phyloP scores from a whole-genome alignment of 2,888 invertebrate species.

The Xiphydria camelus region DNA sequence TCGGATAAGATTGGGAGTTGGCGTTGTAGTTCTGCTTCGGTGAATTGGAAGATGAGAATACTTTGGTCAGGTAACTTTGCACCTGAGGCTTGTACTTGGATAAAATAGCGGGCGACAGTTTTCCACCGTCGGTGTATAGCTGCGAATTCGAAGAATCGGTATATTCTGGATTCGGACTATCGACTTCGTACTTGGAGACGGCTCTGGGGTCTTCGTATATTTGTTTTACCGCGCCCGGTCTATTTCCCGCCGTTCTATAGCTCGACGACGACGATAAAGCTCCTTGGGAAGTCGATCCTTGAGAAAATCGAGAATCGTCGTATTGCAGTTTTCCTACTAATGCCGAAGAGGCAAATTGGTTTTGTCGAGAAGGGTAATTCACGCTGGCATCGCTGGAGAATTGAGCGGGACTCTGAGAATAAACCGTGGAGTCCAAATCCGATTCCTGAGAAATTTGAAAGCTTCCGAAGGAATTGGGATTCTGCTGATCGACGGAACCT shows the following conservation, averaged over 20 bases:
- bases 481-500: slow-evolving; percentile 13
- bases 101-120: slow-evolving; percentile 23
- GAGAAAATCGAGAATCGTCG: not conserved
- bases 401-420: slow-evolving; percentile 49
- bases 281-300: no score
- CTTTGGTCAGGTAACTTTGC: slow-evolving; percentile 38
- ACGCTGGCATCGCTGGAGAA: slow-evolving; percentile 41
- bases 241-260: not conserved
- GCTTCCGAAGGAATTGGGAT: slow-evolving; percentile 2
- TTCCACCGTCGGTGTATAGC: slow-evolving; percentile 26
- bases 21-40: slow-evolving; percentile 21
- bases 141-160: slow-evolving; percentile 16
- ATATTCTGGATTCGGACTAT: slow-evolving; percentile 45
- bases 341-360: slow-evolving; percentile 36
- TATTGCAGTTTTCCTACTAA: slow-evolving; percentile 8
- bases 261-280: not conserved
- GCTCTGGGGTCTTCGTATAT: not conserved
- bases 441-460: not conserved
- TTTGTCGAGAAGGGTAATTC: slow-evolving; percentile 18
- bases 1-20: slow-evolving; percentile 23
- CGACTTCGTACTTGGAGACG: slow-evolving; percentile 38
- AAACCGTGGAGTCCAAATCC: slow-evolving; percentile 25
- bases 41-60: slow-evolving; percentile 22
- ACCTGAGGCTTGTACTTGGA: slow-evolving; percentile 36
- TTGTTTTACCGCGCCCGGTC: not conserved